These are phyloP conservation scores for Pituophis catenifer DNA, from an alignment of 2,113 vertebrate species.

Conservation along the genomic window DNA sequence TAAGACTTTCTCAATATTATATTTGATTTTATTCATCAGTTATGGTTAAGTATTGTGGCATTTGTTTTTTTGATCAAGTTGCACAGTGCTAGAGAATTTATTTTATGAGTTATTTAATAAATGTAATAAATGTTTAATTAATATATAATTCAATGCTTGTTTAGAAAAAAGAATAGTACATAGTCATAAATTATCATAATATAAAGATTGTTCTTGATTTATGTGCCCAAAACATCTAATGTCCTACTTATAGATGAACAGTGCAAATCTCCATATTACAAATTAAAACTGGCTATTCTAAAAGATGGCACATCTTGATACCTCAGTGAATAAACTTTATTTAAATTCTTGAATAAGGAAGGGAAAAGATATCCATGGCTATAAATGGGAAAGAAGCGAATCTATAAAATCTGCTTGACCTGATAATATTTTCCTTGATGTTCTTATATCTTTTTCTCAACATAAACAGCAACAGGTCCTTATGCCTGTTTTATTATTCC, in stretches of 20 bases:
- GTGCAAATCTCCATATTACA: background rate
- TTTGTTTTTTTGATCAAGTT: background rate
- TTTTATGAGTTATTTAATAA: background rate
- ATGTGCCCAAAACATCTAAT: background rate
- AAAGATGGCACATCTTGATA: background rate
- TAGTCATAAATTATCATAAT: background rate
- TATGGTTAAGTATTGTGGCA: background rate
- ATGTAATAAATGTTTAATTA: background rate
- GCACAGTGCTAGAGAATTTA: background rate
- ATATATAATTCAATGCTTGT: background rate
- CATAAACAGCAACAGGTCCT: background rate
- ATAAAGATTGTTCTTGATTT: fast-evolving
- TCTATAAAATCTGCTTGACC: background rate
- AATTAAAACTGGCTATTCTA: background rate
- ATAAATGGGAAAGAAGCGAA: background rate
- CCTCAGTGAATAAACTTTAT: background rate
- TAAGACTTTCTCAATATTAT: background rate
- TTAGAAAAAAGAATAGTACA: background rate
- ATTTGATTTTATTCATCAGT: background rate
- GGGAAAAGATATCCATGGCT: background rate
- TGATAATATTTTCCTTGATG: background rate
- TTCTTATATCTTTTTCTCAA: background rate
- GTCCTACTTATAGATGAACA: background rate
- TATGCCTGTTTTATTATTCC: background rate
- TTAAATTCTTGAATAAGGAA: background rate